phyloP scores from a whole-genome alignment of 2,797 vertebrate genomes.

The Molossus molossus region DNA sequence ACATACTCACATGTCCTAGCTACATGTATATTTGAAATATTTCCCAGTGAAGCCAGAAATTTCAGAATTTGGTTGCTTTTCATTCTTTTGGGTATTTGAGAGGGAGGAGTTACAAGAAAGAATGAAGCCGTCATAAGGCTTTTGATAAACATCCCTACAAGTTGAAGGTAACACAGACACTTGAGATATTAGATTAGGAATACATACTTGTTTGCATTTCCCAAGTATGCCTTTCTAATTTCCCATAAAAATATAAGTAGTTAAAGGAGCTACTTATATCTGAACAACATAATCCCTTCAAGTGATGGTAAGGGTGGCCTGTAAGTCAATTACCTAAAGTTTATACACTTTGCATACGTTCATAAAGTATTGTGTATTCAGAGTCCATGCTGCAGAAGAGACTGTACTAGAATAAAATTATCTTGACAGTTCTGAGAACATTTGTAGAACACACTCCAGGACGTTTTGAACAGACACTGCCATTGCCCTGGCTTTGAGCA shows the following conservation, averaged over 20 bases:
- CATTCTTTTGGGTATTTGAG: conserved; percentile 18
- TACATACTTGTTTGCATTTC: not conserved
- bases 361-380: conserved; percentile 63
- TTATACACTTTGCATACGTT: conserved; percentile 66
- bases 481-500: conserved; percentile 72
- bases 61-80: conserved; percentile 48
- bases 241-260: conserved; percentile 47
- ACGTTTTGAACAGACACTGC: not conserved
- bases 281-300: conserved; percentile 73
- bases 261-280: conserved; percentile 74
- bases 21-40: conserved; percentile 57
- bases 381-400: conserved; percentile 56
- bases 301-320: conserved; percentile 73
- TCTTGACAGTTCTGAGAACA: conserved; percentile 79
- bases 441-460: conserved; percentile 43
- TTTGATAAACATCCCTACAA: not conserved
- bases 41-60: conserved; percentile 42
- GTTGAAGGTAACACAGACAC: conserved; percentile 18
- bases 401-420: conserved; percentile 56
- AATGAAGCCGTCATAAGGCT: not conserved
- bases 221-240: not conserved
- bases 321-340: conserved; percentile 79
- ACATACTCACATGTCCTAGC: conserved; percentile 32
- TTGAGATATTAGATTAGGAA: conserved; percentile 38
- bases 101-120: conserved; percentile 39